Percentiles rank a stretch among this genome's conserved stretches.
Evolutionary conservation across 1,140 invertebrate genomes (phyloP).

Genomic region (Heliothis virescens): DNA sequence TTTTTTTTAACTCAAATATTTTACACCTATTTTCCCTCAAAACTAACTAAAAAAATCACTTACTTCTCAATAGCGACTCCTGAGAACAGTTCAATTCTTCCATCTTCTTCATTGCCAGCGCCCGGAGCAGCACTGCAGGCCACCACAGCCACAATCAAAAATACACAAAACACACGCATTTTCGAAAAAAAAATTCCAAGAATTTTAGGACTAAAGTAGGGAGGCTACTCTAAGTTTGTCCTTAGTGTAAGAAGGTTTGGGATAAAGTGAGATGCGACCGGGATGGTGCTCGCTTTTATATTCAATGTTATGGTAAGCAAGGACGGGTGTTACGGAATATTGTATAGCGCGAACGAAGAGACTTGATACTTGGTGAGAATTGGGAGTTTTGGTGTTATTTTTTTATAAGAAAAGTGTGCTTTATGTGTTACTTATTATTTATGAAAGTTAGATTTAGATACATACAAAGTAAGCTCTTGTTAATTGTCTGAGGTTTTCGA

Average conservation of each 20-base stretch:
- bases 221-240: slow-evolving; percentile 3
- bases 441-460: too few relatives aligned
- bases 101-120: slow-evolving; percentile 64
- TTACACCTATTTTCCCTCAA: too few relatives aligned
- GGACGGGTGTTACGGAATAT: slow-evolving; percentile 53
- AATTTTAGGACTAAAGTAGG: slow-evolving; percentile 8
- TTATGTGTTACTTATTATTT: too few relatives aligned
- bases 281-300: slow-evolving; percentile 70
- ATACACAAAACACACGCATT: slow-evolving; percentile 75
- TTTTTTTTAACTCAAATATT: too few relatives aligned
- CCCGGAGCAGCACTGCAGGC: slow-evolving; percentile 69
- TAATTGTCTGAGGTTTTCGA: too few relatives aligned
- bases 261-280: slow-evolving; percentile 71
- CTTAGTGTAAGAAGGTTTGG: slow-evolving; percentile 53
- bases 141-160: slow-evolving; percentile 66
- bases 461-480: too few relatives aligned
- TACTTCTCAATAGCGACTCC: slow-evolving; percentile 81
- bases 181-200: slow-evolving; percentile 49
- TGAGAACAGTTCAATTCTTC: slow-evolving; percentile 74
- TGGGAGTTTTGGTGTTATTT: not conserved
- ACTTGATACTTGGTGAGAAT: slow-evolving; percentile 65
- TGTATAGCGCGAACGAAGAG: slow-evolving; percentile 31
- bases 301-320: slow-evolving; percentile 50
- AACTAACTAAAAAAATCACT: slow-evolving; percentile 64
- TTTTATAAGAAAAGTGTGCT: not conserved